Base-by-base conservation (phyloP, 2,888 invertebrate species). In the Bombylius discolor region DNA sequence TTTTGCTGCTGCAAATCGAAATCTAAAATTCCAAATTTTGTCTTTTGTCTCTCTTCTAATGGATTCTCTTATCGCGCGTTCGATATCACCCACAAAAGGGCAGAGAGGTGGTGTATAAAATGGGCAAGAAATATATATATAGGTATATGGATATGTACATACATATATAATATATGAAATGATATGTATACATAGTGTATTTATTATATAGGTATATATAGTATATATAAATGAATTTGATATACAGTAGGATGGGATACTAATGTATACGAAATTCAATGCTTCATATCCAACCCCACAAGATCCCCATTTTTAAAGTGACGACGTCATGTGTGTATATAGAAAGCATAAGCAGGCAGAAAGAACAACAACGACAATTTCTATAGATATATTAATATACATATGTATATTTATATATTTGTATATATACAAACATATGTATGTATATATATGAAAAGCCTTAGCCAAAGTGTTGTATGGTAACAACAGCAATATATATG, bases 1-100 rank as follows among this genome's bases (percentile, higher is more conserved):
- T 9, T 36, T 6, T 36, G 36, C 36, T 36, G 9, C 36, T 42
- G 39, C 39, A 11, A 42, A 42, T 42, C 39, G 12, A 42, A 42
- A 42, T 42, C 42, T 48, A 39, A 53, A 48, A 48, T 47, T 53
- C 39, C 23, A 31, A 53, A 53, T 44, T 47, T 32, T 39, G 44
- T 39, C 53, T 53, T 53, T 53, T 53, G 53, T 53, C 53, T 53
- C 53, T 42, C 48, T 42, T 39, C 33, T 48, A 42, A 48, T 42
- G 39, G 4, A 11, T 47, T 55, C 55, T 55, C 39, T 55, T 47
- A 51, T 55, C 51, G 47, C 51, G 55, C 55, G 47, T 51, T 55
- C 45, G 36, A 42, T 42, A 51, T 47, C 55, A 42, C 39, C 39
- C 39, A 42, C 39, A 44, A 34, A 33, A 36, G 34, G 47, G 36